A percentile compares a stretch with the other conserved stretches of the same genome.
These are phyloP conservation scores for Chorisops tibialis DNA, from an alignment of 2,888 invertebrate species.

Conservation along the genomic window DNA sequence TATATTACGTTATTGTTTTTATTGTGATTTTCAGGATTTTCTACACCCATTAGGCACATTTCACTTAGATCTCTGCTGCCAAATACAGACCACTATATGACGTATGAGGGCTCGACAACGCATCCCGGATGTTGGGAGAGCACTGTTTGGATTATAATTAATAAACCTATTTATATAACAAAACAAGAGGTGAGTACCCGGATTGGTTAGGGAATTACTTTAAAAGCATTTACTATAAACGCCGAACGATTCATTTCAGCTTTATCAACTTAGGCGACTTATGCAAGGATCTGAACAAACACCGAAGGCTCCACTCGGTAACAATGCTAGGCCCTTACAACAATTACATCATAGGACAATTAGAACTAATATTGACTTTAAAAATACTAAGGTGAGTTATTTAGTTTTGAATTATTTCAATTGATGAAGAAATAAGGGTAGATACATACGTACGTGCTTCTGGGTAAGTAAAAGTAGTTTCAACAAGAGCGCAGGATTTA, in stretches of 20 bases:
- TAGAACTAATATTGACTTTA: constrained; percentile 96
- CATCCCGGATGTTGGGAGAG: constrained; percentile 99
- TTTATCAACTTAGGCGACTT: constrained; percentile 80
- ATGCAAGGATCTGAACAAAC: constrained; percentile 84
- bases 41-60: constrained; percentile 77
- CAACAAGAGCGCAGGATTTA: too few relatives aligned
- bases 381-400: constrained; percentile 58
- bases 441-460: too few relatives aligned
- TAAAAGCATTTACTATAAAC: neutral
- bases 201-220: neutral
- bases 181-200: constrained; percentile 81
- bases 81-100: constrained; percentile 90
- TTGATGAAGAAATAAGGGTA: too few relatives aligned
- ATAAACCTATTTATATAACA: constrained; percentile 96
- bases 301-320: constrained; percentile 88
- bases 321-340: constrained; percentile 92
- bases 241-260: constrained; percentile 55
- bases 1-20: too few relatives aligned
- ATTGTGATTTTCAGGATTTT: constrained; percentile 62
- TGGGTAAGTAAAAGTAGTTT: too few relatives aligned
- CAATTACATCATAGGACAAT: constrained; percentile 89
- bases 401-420: too few relatives aligned
- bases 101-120: constrained; percentile 96
- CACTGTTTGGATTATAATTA: constrained; percentile 97
- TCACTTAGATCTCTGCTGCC: constrained; percentile 85